Evolutionary conservation across 35 echinoderm and acorn worm genomes (phyloP).

Genomic region (Hemicentrotus pulcherrimus): DNA sequence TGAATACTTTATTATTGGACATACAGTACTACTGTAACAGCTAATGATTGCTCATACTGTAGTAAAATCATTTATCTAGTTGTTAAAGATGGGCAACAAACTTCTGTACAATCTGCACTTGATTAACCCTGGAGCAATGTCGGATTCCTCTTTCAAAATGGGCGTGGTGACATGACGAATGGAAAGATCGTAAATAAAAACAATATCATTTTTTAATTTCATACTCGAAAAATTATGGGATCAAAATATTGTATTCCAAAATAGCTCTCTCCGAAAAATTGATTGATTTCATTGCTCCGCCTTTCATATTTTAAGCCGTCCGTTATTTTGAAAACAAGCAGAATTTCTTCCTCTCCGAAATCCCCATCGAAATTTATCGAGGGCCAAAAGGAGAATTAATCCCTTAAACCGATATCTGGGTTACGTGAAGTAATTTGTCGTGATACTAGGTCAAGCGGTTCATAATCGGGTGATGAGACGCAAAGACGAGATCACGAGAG

Average conservation of each 20-base stretch:
- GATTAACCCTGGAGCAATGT: too few relatives aligned
- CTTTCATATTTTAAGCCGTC: neutral
- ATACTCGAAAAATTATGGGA: neutral
- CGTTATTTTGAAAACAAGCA: slow-evolving; percentile 19
- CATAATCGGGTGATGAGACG: slow-evolving; percentile 37
- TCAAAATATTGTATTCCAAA: neutral
- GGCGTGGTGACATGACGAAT: neutral
- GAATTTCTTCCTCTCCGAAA: neutral
- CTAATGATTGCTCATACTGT: too few relatives aligned
- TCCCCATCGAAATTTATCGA: neutral
- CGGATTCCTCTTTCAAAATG: neutral
- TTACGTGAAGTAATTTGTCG: slow-evolving; percentile 37
- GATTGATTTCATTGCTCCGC: neutral
- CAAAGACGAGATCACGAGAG: neutral
- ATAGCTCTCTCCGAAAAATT: neutral
- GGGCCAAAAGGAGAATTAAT: slow-evolving; percentile 6
- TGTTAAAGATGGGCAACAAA: too few relatives aligned
- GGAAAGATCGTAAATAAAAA: neutral
- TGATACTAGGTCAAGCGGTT: slow-evolving; percentile 38
- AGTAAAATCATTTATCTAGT: too few relatives aligned
- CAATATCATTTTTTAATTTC: neutral
- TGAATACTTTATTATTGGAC: too few relatives aligned
- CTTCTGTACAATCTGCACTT: too few relatives aligned
- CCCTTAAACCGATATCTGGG: slow-evolving; percentile 26
- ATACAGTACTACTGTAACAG: too few relatives aligned